Conservation (phyloP, 1,140 invertebrate genomes). For the Cheumatopsyche charites region DNA sequence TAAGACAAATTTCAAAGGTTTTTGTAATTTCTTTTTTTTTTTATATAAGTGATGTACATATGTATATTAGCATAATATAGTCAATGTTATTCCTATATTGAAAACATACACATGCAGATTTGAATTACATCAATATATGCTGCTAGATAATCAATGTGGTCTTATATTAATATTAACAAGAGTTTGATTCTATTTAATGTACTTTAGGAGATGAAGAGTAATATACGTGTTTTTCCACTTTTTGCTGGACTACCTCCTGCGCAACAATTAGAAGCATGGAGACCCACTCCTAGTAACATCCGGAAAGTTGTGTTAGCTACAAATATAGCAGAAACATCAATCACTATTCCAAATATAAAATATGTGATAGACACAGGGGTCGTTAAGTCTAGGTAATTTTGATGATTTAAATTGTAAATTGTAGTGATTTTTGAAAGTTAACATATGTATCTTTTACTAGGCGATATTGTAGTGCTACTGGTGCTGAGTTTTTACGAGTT, state of each 20-base stretch:
- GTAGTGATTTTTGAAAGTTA: neutral
- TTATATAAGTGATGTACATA: too few species aligned
- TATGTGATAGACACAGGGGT: conserved; percentile 95
- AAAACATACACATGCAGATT: too few species aligned
- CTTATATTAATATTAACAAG: too few species aligned
- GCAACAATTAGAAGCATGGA: conserved; percentile 82
- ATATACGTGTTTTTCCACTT: conserved; percentile 77
- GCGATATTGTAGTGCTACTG: conserved; percentile 80
- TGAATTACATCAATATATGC: too few species aligned
- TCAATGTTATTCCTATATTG: too few species aligned
- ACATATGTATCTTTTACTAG: conserved; percentile 51
- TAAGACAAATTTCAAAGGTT: conserved; percentile 76
- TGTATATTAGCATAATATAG: too few species aligned
- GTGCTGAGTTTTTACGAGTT: conserved; percentile 84
- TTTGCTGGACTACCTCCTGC: conserved; percentile 81
- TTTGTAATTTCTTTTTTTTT: conserved; percentile 28
- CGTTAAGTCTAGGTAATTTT: conserved; percentile 83
- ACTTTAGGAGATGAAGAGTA: conserved; percentile 42
- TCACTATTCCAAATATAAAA: conserved; percentile 94
- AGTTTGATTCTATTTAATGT: neutral
- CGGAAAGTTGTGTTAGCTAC: conserved; percentile 95
- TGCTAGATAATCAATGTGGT: too few species aligned
- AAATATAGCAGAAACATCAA: conserved; percentile 96
- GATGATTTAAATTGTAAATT: too few species aligned
- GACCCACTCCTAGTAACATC: conserved; percentile 66